Evolutionary conservation across 1,140 invertebrate species (phyloP), one percentile per base, ranked within the genome.

Genomic region (Conus betulinus): DNA sequence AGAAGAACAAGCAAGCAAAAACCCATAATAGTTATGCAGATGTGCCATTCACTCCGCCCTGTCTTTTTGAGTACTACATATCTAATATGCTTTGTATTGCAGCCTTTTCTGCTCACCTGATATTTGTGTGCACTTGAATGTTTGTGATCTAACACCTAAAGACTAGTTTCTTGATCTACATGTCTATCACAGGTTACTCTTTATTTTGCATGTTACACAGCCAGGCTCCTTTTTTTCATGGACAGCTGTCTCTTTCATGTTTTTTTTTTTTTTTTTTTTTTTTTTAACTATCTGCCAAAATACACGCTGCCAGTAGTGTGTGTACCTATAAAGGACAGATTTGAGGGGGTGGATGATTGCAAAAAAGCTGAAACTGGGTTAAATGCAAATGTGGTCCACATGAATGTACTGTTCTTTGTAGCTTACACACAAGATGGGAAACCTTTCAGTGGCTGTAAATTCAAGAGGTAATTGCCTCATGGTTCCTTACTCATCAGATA

Each of bases 71-170:
- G 60, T 63, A 63, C 60, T 71, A 71, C 67, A 71, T 71, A 71
- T 71, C 67, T 71, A 23, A 20, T 7, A 23, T 71, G 67, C 23
- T 71, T 71, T 71, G 67, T 71, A 20, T 71, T 71, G 67, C 67
- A 71, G 67, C 67, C 67, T 71, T 71, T 71, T 71, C 67, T 71
- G 67, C 67, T 71, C 67, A 71, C 67, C 23, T 71, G 11, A 71
- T 71, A n/a, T 71, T n/a, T 20, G 23, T 71, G 67, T 71, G 67
- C 67, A 71, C 67, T 71, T 23, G 20, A 63, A 13, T 11, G 15
- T 71, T 13, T 71, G 67, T 71, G 67, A 23, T 71, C 11, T 23
- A 23, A 13, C 67, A 71, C 23, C 57, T 11, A 11, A 60, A 15
- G 20, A 71, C 6, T 13, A 39, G n/a, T 78, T 78, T 78, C 25